A percentile compares a stretch with the other conserved stretches of the same genome.
phyloP scores from a whole-genome alignment of 2,113 vertebrate genomes.

The Orthonyx spaldingii region DNA sequence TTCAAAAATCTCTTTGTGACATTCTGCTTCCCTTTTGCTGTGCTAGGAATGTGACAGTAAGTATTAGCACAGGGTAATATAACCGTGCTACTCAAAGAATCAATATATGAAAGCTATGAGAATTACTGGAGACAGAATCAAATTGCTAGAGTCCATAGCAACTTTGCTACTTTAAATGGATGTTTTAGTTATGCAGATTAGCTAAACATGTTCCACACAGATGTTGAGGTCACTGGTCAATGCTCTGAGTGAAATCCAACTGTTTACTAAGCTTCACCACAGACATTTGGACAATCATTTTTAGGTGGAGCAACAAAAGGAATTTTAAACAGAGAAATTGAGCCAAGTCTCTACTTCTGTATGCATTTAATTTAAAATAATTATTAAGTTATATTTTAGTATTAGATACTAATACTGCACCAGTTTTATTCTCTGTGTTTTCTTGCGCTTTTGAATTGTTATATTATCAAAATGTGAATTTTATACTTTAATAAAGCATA shows the following conservation, averaged over 20 bases:
- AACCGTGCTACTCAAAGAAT: not conserved
- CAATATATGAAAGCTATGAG: not conserved
- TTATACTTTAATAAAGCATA: not conserved
- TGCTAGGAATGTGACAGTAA: not conserved
- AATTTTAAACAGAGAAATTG: not conserved
- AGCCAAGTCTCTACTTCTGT: not conserved
- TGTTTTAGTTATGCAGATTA: not conserved
- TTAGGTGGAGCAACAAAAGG: not conserved
- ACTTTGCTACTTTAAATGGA: not conserved
- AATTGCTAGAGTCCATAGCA: not conserved
- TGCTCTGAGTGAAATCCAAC: not conserved
- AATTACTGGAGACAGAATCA: not conserved
- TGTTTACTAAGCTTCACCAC: not conserved
- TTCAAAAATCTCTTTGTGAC: not conserved
- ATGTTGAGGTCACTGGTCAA: not conserved
- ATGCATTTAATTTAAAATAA: not conserved
- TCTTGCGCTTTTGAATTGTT: not conserved
- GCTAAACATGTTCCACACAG: not conserved
- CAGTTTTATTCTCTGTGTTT: not conserved
- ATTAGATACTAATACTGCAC: not conserved
- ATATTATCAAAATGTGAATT: not conserved
- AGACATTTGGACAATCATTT: not conserved
- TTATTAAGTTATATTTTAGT: not conserved
- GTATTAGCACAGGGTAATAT: not conserved
- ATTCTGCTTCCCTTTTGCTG: not conserved